phyloP scores from a whole-genome alignment of 2,888 invertebrate species.

The Amorpha juglandis region DNA sequence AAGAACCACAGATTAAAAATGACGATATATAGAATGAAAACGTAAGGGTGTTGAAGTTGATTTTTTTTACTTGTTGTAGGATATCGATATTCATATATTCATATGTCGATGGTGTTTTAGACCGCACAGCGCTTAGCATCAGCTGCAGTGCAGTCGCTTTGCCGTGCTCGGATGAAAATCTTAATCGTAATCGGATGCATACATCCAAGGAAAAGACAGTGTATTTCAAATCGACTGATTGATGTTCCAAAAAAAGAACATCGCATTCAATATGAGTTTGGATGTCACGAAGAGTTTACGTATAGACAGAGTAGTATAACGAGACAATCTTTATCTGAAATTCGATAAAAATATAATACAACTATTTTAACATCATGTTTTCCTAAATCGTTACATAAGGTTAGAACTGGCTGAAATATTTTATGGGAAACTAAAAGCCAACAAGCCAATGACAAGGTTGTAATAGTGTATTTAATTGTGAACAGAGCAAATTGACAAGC shows the following conservation, averaged over 20 bases:
- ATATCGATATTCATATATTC: no score
- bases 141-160: not conserved
- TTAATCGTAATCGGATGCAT: not conserved
- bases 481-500: conserved; percentile 16
- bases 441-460: not conserved
- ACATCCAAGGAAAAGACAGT: no score
- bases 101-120: no score
- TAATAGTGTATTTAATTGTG: conserved; percentile 18
- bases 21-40: no score
- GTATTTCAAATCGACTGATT: not conserved
- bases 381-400: no score
- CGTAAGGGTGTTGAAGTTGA: no score
- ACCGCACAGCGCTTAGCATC: no score
- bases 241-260: not conserved
- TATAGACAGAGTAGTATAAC: not conserved
- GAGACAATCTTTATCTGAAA: not conserved
- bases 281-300: not conserved
- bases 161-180: not conserved
- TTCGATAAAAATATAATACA: not conserved
- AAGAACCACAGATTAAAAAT: no score
- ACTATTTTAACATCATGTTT: no score
- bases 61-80: no score
- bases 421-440: conserved; percentile 3
- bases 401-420: not conserved
- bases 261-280: not conserved